These are phyloP conservation scores for Flabesymbios commensalis DNA, from an alignment of 2,888 invertebrate genomes.

Conservation along the genomic window DNA sequence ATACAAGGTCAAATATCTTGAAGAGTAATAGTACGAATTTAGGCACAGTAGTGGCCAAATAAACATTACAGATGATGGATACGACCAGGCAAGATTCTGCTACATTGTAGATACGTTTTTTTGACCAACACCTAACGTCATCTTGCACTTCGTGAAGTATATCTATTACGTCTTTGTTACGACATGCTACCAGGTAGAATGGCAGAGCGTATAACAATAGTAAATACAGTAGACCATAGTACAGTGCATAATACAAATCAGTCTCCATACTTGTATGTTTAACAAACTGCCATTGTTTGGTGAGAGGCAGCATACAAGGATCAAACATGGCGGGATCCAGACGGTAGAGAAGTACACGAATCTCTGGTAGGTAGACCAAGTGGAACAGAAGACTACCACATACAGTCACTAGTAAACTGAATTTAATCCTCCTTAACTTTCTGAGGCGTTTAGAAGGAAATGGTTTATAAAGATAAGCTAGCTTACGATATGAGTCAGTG, in stretches of 20 bases:
- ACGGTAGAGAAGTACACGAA: slow-evolving; percentile 8
- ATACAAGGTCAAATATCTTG: slow-evolving; percentile 24
- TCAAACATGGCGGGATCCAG: background rate
- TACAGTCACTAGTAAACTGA: background rate
- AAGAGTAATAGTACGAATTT: slow-evolving; percentile 27
- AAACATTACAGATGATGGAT: slow-evolving; percentile 25
- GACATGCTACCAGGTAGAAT: slow-evolving; percentile 24
- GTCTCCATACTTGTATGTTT: slow-evolving; percentile 2
- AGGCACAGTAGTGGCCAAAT: slow-evolving; percentile 22
- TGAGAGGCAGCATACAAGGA: slow-evolving; percentile 18
- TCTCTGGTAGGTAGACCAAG: slow-evolving; percentile 19
- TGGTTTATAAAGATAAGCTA: slow-evolving; percentile 7
- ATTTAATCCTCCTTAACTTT: background rate
- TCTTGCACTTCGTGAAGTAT: slow-evolving; percentile 20
- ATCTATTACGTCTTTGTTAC: slow-evolving; percentile 31
- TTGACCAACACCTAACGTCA: slow-evolving; percentile 12
- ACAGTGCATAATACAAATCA: slow-evolving; percentile 28
- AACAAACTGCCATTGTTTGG: slow-evolving; percentile 28
- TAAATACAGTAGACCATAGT: slow-evolving; percentile 24
- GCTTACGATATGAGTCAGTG: slow-evolving; percentile 9
- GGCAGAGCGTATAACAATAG: slow-evolving; percentile 23
- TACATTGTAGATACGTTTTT: too few relatives aligned
- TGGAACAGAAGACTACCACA: slow-evolving; percentile 9
- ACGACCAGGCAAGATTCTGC: too few relatives aligned
- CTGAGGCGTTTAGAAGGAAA: slow-evolving; percentile 3